Conservation (phyloP, 2,797 vertebrate species). For the Gorsachius magnificus region DNA sequence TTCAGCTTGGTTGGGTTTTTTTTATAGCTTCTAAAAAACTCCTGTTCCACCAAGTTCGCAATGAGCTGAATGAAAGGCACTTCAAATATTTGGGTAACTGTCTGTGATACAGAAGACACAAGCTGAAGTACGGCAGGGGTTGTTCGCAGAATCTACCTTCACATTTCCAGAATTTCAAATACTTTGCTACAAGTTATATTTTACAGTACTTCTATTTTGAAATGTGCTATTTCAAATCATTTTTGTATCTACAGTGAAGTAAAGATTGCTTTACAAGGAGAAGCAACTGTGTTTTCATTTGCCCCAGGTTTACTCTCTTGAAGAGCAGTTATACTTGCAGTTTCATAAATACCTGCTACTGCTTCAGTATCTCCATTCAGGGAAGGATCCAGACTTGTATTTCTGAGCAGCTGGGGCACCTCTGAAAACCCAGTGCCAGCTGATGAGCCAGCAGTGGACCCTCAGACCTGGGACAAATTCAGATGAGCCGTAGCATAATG, state of each 20-base stretch:
- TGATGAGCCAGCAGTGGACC: neutral
- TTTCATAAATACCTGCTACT: neutral
- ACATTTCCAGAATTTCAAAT: neutral
- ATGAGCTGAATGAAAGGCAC: constrained; percentile 12
- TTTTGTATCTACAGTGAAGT: neutral
- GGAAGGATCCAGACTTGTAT: neutral
- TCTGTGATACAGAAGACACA: neutral
- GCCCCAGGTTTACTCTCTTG: neutral
- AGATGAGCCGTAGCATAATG: neutral
- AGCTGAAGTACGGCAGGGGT: neutral
- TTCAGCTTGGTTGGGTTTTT: neutral
- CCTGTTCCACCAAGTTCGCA: neutral
- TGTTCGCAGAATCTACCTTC: neutral
- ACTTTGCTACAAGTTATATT: neutral
- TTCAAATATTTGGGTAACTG: neutral
- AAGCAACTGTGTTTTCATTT: neutral
- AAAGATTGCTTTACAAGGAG: neutral
- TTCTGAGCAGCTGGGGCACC: neutral
- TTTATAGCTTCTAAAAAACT: neutral
- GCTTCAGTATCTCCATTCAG: neutral
- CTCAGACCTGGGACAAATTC: neutral
- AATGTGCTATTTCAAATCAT: neutral
- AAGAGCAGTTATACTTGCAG: neutral
- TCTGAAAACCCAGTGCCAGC: neutral
- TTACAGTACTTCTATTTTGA: neutral